Evolutionary conservation across 2,797 vertebrate species (phyloP), one percentile per base, ranked within the genome.

Genomic region (Trematomus bernacchii): DNA sequence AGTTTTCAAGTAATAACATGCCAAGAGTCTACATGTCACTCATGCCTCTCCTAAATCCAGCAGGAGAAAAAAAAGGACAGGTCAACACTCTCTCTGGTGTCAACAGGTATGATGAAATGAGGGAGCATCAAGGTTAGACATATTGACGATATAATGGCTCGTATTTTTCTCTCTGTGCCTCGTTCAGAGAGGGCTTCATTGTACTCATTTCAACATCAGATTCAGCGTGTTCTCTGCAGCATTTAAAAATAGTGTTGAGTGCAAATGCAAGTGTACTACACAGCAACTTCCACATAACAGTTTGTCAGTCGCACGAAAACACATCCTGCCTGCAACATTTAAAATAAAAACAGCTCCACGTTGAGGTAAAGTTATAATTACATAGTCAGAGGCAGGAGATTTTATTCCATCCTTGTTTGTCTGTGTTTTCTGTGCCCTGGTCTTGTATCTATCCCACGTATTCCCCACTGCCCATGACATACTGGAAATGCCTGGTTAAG

Each of bases 401-500:
- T 10, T 13, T 52, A 63, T 40, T 12, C 57, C 76, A 23, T 67
- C 63, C 50, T 50, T 74, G 76, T 83, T 76, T 72, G 63, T 83
- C 10, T 59, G 21, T 67, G 42, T 57, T 21, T 51, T 59, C 47
- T 14, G 21, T 52, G 46, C 71, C 70, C 71, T 75, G 27, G 52
- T 82, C 77, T 83, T 72, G 84, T 77, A 84, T 88, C 83, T 78
- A 66, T 71, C 72, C 73, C 66, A 69, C 75, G 51, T 91, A 92
- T 93, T 93, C 85, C 91, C 92, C 54, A 67, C 83, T 89, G 92
- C 66, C 88, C 84, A 51, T 81, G 89, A 87, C 90, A 93, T 80
- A 84, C 85, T 92, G 89, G 86, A 91, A 92, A 93, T 92, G 92
- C 89, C 91, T 93, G 90, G 86, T 92, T 93, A 94, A 93, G 91